Base-by-base conservation (phyloP, 1,140 invertebrate species). In the Drosophila equinoxialis region DNA sequence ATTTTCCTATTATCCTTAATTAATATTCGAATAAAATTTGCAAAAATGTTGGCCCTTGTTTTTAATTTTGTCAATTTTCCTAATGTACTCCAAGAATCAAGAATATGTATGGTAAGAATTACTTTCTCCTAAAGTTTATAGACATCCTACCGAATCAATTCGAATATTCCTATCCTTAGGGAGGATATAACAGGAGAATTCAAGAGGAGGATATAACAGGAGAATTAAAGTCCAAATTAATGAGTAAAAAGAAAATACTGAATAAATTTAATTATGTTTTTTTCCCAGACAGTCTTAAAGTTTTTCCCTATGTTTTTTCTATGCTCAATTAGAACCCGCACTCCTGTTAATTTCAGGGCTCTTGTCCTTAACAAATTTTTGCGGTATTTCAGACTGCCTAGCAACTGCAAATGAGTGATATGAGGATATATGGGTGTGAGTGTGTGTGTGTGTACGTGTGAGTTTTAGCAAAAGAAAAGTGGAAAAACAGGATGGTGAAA, bases 391-490 rank as follows among this genome's bases (percentile, higher is more conserved):
- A 45, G 66, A 45, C 64, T 76, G 67, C 72, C 67, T 71, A 68
- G 76, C 68, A 79, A 77, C 72, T 73, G 79, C 55, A 69, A 82
- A 87, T 82, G 79, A 74, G 71, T 79, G 68, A 74, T 57, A 60
- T 51, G 67, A 67, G 71, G 67, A 65, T 64, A 65, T 63, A 63
- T 26, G 45, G 57, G 7, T 63, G 14, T 30, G 10, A 23, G 20
- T 23, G 54, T 48, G 58, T 57, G 41, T 57, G 39, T 63, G 6
- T 63, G 20, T 35, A 3, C 20, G 54, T 35, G 58, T 57, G 41
- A 48, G 37, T 30, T 30, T 30, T 3, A 35, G 10, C 3, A 45
- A 54, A 58, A 26, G 45, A 68, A 68, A 41, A 65, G 62, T 63
- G 55, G 48, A 45, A 79, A 73, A 71, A n/a, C 8, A 23, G 73